Conservation (phyloP, 2,888 invertebrate species). For the Pollenia griseotomentosa region DNA sequence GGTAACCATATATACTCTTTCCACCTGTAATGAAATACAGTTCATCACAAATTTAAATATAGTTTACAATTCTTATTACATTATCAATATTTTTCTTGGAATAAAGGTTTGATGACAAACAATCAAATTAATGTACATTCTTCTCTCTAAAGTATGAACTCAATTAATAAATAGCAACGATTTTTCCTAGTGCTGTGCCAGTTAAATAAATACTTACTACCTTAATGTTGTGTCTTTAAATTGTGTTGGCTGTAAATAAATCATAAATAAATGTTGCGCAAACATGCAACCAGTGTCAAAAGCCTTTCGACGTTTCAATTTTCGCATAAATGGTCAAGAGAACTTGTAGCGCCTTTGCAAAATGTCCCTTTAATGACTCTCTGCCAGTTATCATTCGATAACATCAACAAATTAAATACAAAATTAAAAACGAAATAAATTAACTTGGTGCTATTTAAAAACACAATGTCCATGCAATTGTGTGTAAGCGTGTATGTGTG, state of each 20-base stretch:
- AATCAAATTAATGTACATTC: too few species aligned
- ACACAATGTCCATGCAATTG: neutral
- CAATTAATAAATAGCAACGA: too few species aligned
- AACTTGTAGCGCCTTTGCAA: neutral
- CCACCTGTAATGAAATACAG: too few species aligned
- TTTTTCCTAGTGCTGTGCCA: too few species aligned
- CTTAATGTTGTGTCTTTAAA: neutral
- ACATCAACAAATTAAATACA: conserved; percentile 19
- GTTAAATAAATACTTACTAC: too few species aligned
- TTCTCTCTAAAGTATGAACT: too few species aligned
- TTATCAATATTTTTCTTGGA: too few species aligned
- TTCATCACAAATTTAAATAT: too few species aligned
- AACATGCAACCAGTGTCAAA: conserved; percentile 19
- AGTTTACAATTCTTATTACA: too few species aligned
- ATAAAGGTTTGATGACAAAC: too few species aligned
- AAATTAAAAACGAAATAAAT: neutral
- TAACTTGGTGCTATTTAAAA: neutral
- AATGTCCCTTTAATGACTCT: neutral
- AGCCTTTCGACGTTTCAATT: neutral
- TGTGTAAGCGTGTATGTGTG: neutral
- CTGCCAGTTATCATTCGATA: neutral
- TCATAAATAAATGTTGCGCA: neutral
- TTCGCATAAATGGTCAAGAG: neutral
- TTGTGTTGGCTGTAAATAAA: neutral
- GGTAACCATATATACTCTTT: too few species aligned